A percentile compares a stretch with the other conserved stretches of the same genome.
These are phyloP conservation scores for Eulimnadia texana DNA, from an alignment of 1,140 invertebrate genomes.

Conservation along the genomic window DNA sequence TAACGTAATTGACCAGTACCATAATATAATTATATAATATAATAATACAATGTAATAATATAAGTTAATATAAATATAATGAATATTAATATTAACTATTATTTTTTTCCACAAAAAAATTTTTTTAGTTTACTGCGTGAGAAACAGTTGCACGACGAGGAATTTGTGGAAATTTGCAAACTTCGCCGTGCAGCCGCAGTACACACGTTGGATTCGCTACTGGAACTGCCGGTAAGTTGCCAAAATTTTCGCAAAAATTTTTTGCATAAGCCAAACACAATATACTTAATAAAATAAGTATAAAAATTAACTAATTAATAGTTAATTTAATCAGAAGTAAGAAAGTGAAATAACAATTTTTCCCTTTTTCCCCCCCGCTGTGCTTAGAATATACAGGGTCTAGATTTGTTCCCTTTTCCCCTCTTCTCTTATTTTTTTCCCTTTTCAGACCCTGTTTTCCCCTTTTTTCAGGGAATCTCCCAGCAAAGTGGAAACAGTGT, in stretches of 20 bases:
- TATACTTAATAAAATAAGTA: background rate
- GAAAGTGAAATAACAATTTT: too few relatives aligned
- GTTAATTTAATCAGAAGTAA: too few relatives aligned
- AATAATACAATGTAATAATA: too few relatives aligned
- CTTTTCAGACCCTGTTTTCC: too few relatives aligned
- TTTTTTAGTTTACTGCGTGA: constrained; percentile 19
- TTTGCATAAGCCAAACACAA: background rate
- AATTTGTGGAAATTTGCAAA: constrained; percentile 32
- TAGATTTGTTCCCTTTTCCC: too few relatives aligned
- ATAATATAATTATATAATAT: background rate
- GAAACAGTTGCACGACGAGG: constrained; percentile 31
- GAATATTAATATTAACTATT: background rate
- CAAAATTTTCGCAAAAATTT: background rate
- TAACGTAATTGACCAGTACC: too few relatives aligned
- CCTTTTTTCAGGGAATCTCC: too few relatives aligned
- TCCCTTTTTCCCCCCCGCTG: too few relatives aligned
- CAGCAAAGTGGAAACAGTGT: too few relatives aligned
- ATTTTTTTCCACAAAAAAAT: background rate
- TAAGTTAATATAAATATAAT: background rate
- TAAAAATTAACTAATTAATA: background rate
- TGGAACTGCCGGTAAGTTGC: constrained; percentile 32
- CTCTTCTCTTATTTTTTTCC: too few relatives aligned
- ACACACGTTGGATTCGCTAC: constrained; percentile 27
- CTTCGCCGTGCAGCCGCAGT: constrained; percentile 30
- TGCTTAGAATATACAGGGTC: too few relatives aligned